Base-by-base conservation (phyloP, 2,797 vertebrate species). In the Esox lucius region DNA sequence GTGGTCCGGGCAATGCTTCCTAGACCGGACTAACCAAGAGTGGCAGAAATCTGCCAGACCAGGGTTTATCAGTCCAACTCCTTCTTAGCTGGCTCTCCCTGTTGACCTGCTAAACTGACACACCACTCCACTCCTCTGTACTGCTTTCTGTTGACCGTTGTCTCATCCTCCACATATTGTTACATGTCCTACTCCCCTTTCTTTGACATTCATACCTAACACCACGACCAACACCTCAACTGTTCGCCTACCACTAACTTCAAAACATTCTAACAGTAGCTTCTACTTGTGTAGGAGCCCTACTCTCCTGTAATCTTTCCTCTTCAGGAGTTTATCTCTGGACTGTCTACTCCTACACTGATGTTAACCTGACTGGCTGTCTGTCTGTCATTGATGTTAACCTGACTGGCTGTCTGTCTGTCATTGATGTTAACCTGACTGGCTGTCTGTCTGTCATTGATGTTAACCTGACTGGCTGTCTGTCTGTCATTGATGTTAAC, bases 1-100 rank as follows among this genome's bases (percentile, higher is more conserved):
- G 71, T 80, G 61, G 70, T 82, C 75, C 79, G 71, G 82, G 73
- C 70, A 2, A 68, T 65, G 73, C 56, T 87, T 81, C 82, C 81
- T 78, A 78, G 71, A 82, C 56, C 3, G 24, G 22, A 24, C 22
- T 4, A 80, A 28, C 24, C 61, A 42, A 53, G 72, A 82, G 28
- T 65, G 26, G 2, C 16, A 31, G 9, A 11, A 22, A 15, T 62
- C 71, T 26, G 17, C 33, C 5, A 62, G 51, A 31, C 24, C 67
- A 19, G 62, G 65, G 22, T 11, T 16, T 56, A 31, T 24, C 48
- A 11, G 35, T 42, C 28, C 28, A 11, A 22, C 8, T 46, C 33
- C 0, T 5, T 35, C 9, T 46, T 46, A 46, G 42, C 3, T 64
- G n/a, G 4, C 31, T 48, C n/a, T 28, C 33, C 17, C 8, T 24